Evolutionary conservation across 2,797 vertebrate genomes (phyloP).

Genomic region (Thaleichthys pacificus): DNA sequence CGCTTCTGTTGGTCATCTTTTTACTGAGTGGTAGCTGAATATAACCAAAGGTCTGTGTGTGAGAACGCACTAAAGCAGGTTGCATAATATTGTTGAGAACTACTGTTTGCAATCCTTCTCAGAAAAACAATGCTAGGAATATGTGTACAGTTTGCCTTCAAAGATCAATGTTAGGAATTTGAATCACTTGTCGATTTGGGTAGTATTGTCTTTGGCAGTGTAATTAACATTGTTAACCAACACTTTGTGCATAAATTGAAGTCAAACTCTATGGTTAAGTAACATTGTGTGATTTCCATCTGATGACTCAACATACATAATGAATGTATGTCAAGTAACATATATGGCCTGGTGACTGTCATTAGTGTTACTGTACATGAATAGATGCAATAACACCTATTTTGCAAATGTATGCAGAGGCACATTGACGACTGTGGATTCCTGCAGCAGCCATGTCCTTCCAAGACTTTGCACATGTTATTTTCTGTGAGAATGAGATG

Average conservation of each 20-base stretch:
- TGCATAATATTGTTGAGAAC: constrained; percentile 70
- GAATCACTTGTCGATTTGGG: background rate
- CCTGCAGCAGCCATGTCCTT: constrained; percentile 58
- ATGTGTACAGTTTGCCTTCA: constrained; percentile 60
- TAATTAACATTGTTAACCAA: too few species aligned
- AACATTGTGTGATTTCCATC: constrained; percentile 60
- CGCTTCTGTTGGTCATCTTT: constrained; percentile 34
- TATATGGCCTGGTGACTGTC: constrained; percentile 25
- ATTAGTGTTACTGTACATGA: constrained; percentile 41
- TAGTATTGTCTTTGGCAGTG: background rate
- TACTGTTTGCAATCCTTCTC: constrained; percentile 46
- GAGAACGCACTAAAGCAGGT: constrained; percentile 60
- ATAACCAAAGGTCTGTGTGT: constrained; percentile 56
- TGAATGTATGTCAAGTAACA: too few species aligned
- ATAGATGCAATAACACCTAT: background rate
- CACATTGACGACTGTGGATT: constrained; percentile 43
- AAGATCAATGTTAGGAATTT: constrained; percentile 18
- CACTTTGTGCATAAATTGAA: too few species aligned
- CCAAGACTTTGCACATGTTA: constrained; percentile 62
- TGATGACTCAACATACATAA: constrained; percentile 64
- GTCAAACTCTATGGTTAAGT: constrained; percentile 25
- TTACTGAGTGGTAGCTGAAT: constrained; percentile 48
- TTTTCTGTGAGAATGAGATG: constrained; percentile 35
- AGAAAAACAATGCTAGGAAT: constrained; percentile 67
- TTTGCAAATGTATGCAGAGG: constrained; percentile 52